Conservation (phyloP, 2,113 vertebrate species). For the Fulica atra region DNA sequence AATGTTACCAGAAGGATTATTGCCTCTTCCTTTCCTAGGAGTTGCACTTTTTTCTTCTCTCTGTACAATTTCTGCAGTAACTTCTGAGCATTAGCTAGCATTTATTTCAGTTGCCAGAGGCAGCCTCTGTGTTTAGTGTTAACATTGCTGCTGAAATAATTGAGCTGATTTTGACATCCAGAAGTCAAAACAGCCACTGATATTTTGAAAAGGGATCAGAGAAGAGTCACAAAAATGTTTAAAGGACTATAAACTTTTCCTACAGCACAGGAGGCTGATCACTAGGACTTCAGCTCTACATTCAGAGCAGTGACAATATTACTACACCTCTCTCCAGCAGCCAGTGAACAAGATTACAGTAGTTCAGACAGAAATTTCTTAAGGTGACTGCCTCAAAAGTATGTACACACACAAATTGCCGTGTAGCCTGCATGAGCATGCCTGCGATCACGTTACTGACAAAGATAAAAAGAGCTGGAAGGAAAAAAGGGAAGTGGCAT, state of each 20-base stretch:
- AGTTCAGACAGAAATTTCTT: background rate
- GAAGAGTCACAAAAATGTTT: background rate
- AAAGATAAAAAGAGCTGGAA: background rate
- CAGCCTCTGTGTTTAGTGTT: background rate
- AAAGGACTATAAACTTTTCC: background rate
- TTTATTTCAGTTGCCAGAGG: background rate
- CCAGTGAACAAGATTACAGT: background rate
- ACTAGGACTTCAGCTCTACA: background rate
- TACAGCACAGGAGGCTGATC: background rate
- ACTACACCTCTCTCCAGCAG: background rate
- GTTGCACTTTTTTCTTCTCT: background rate
- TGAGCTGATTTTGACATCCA: background rate
- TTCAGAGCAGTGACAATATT: background rate
- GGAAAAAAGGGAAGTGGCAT: background rate
- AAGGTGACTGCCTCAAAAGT: background rate
- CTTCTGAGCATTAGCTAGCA: background rate
- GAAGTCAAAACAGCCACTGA: background rate
- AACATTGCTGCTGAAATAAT: background rate
- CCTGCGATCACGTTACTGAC: background rate
- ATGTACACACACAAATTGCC: background rate
- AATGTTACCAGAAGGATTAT: background rate
- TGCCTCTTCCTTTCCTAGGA: background rate
- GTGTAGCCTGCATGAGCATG: background rate
- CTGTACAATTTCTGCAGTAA: background rate
- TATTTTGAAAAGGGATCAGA: background rate